A percentile compares a stretch with the other conserved stretches of the same genome.
These are phyloP conservation scores for Monomorium pharaonis DNA, from an alignment of 1,140 invertebrate species.

Conservation along the genomic window DNA sequence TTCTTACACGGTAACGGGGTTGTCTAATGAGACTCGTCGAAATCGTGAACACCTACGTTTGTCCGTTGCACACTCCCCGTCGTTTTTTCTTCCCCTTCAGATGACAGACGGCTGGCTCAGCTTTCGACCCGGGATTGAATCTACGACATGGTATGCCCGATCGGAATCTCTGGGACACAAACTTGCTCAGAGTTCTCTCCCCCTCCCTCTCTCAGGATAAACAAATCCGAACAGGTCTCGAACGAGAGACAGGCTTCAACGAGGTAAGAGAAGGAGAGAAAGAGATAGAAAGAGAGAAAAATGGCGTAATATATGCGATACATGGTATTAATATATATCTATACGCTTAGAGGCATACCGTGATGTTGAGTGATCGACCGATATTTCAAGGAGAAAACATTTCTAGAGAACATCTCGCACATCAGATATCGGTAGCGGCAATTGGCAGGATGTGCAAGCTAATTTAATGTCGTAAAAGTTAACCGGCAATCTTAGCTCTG, in stretches of 20 bases:
- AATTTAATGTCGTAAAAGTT: constrained; percentile 35
- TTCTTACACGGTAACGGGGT: neutral
- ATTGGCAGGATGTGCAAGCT: neutral
- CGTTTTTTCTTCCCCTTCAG: constrained; percentile 21
- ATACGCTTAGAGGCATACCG: neutral
- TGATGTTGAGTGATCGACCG: constrained; percentile 13
- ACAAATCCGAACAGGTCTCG: neutral
- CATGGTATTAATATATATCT: neutral
- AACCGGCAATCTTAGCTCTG: constrained; percentile 5
- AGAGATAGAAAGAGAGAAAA: neutral
- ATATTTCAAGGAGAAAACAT: neutral
- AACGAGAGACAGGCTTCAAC: neutral
- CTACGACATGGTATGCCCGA: constrained; percentile 39
- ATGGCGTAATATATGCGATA: neutral
- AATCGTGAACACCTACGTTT: constrained; percentile 10
- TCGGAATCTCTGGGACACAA: constrained; percentile 50
- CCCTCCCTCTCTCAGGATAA: neutral
- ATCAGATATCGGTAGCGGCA: neutral
- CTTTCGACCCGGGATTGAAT: constrained; percentile 51
- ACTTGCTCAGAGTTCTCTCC: neutral
- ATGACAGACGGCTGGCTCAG: constrained; percentile 44
- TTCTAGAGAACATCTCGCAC: neutral
- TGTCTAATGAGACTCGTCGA: constrained; percentile 34
- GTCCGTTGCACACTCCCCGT: neutral
- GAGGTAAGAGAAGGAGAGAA: neutral